Conservation (phyloP, 2,888 invertebrate species). For the Dynastes hyllus region DNA sequence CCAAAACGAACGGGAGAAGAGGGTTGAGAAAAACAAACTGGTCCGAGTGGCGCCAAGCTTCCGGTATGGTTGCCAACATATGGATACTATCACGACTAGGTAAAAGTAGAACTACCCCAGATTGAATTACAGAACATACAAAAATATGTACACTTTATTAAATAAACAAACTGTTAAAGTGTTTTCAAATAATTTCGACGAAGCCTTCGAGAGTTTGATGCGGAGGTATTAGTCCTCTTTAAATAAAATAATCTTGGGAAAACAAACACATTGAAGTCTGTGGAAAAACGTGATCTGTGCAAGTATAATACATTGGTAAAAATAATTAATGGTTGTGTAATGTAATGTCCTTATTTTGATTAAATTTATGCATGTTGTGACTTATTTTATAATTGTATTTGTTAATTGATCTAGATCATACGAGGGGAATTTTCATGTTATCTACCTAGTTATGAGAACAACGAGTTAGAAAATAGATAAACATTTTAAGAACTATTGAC, state of each 20-base stretch:
- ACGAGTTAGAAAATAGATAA: too few relatives aligned
- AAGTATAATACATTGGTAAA: background rate
- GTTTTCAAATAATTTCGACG: constrained; percentile 66
- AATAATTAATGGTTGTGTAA: too few relatives aligned
- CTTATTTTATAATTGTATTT: too few relatives aligned
- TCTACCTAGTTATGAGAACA: too few relatives aligned
- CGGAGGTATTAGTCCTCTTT: constrained; percentile 42
- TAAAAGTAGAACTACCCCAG: constrained; percentile 63
- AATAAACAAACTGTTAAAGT: constrained; percentile 70
- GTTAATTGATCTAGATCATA: too few relatives aligned
- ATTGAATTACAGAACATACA: constrained; percentile 68
- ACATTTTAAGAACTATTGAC: too few relatives aligned
- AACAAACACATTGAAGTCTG: constrained; percentile 28
- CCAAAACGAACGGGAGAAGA: constrained; percentile 42
- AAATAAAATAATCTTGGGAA: constrained; percentile 47
- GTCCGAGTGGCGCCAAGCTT: constrained; percentile 69
- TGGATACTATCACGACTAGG: constrained; percentile 64
- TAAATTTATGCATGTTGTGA: too few relatives aligned
- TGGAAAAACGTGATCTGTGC: background rate
- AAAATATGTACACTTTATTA: constrained; percentile 70
- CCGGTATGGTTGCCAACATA: constrained; percentile 67
- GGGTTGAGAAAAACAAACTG: constrained; percentile 68
- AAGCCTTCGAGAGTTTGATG: constrained; percentile 38
- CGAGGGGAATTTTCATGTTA: too few relatives aligned
- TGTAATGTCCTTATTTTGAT: too few relatives aligned